Percentiles rank a stretch among this genome's conserved stretches.
These are phyloP conservation scores for Galeruca laticollis DNA, from an alignment of 2,888 invertebrate genomes.

Conservation along the genomic window DNA sequence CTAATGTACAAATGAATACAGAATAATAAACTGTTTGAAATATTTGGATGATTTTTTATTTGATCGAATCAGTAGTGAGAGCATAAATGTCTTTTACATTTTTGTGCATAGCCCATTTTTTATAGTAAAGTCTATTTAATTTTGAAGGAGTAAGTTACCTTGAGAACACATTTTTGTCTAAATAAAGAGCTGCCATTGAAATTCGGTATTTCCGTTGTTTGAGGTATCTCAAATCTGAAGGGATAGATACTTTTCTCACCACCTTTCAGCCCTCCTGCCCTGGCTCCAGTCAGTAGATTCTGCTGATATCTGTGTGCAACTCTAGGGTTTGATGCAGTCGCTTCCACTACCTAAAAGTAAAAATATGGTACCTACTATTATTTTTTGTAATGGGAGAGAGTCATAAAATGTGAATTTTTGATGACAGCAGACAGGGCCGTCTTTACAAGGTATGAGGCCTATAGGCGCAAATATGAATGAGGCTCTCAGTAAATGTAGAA, in stretches of 20 bases:
- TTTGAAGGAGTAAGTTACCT: background rate
- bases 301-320: background rate
- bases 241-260: background rate
- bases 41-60: no score
- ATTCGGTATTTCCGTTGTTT: background rate
- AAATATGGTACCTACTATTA: background rate
- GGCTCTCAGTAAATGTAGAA: no score
- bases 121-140: background rate
- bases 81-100: no score
- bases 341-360: conserved; percentile 3
- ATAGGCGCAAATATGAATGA: no score
- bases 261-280: background rate
- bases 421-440: no score
- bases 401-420: no score
- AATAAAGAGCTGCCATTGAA: conserved; percentile 5
- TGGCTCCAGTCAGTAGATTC: background rate
- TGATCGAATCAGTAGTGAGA: no score
- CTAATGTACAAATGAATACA: no score
- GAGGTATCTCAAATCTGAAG: background rate
- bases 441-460: no score
- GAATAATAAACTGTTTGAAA: no score
- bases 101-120: no score
- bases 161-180: conserved; percentile 13
- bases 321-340: background rate
- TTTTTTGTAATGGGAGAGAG: no score